Base-by-base conservation (phyloP, 2,888 invertebrate genomes). In the Drosophila mimetica region DNA sequence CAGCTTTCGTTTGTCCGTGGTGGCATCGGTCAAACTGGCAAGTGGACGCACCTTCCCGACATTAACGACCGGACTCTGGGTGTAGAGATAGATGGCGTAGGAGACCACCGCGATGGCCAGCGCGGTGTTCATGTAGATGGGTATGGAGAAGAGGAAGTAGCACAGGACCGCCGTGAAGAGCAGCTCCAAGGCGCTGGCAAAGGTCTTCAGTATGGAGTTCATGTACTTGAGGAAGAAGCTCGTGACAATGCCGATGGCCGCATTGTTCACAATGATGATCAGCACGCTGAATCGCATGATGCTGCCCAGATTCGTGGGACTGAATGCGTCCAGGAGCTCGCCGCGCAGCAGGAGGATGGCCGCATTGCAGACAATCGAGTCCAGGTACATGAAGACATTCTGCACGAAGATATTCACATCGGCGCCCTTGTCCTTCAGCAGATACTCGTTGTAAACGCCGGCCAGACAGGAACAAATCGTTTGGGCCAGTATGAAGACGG, bases 201-300 rank as follows among this genome's bases (percentile, higher is more conserved):
- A 98, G 0, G 97, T 98, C 93, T 99, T 98, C 55, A 98, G 92
- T 88, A 99, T 98, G 0, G 98, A 98, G 91, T 98, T 98, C 84
- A 98, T 93, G 83, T 96, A 96, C 91, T 97, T 96, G 22, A 99
- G 92, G 90, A 98, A 98, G 91, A 98, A 96, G 91, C 97, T 97
- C 0, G 98, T 98, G 0, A 97, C 96, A 80, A 99, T 97, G 30
- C 98, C 98, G 42, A 98, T 96, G 0, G 96, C 94, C 0, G 98
- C 96, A 92, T 97, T 98, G 89, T 98, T 98, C 0, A 97, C 89
- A 90, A 97, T 96, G 37, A 98, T 96, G 11, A 96, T 92, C 55
- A 98, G 90, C 1, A 97, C 96, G 91, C 95, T 95, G 46, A 93
- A 93, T 64, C 95, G 93, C 67, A 94, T 92, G 37, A 96, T 92